These are phyloP conservation scores for Melanotaenia parkinsoni DNA, from an alignment of 2,797 vertebrate genomes.

Conservation along the genomic window DNA sequence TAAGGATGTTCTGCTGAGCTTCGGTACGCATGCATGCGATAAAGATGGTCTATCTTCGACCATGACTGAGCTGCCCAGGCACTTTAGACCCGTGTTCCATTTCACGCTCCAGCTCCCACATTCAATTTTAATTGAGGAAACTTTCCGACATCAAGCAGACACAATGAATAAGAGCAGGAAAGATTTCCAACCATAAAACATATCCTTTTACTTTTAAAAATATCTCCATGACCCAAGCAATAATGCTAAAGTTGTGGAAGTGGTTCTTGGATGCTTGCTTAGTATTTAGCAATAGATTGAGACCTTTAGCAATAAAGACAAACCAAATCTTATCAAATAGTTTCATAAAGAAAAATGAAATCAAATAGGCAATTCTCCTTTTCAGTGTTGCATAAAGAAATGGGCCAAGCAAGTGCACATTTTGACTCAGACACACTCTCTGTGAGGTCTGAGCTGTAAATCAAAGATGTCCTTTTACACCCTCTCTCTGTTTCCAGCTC, in stretches of 20 bases:
- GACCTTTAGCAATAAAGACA: background rate
- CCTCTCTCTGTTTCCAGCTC: constrained; percentile 10
- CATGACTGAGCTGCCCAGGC: constrained; percentile 37
- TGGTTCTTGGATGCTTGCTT: background rate
- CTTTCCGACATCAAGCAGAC: constrained; percentile 28
- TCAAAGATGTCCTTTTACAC: constrained; percentile 17
- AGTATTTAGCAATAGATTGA: background rate
- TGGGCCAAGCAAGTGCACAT: background rate
- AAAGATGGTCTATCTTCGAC: constrained; percentile 46
- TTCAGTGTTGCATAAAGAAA: background rate
- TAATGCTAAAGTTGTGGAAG: background rate
- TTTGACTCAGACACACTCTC: background rate
- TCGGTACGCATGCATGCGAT: background rate
- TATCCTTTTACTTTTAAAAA: constrained; percentile 8
- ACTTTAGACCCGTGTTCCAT: constrained; percentile 67
- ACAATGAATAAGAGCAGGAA: constrained; percentile 31
- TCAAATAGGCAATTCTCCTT: background rate
- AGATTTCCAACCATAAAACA: constrained; percentile 15
- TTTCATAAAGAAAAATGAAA: background rate
- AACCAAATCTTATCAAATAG: background rate
- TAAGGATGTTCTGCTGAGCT: constrained; percentile 36
- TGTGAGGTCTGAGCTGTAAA: constrained; percentile 10
- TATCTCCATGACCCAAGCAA: constrained; percentile 1
- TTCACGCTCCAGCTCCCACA: constrained; percentile 71
- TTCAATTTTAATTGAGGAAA: constrained; percentile 74